phyloP scores from a whole-genome alignment of 2,113 vertebrate species.

The Saimiri boliviensis region DNA sequence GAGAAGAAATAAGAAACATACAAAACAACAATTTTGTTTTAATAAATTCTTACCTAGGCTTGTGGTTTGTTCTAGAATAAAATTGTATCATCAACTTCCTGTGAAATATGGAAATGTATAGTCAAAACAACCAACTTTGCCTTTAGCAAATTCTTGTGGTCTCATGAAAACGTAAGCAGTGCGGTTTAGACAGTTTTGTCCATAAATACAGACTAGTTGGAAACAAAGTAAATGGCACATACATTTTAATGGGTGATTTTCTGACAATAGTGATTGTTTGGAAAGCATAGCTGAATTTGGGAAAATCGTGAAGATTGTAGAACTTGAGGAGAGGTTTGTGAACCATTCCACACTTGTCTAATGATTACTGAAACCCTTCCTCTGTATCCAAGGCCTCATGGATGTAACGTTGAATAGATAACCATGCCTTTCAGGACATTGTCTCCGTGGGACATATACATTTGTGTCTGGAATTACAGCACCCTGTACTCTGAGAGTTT shows the following conservation, averaged over 20 bases:
- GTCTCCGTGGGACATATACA: background rate
- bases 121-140: constrained; percentile 57
- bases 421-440: background rate
- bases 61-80: constrained; percentile 33
- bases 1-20: constrained; percentile 47
- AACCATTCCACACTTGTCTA: background rate
- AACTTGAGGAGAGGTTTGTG: background rate
- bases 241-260: constrained; percentile 54
- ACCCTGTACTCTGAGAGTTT: background rate
- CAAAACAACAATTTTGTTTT: constrained; percentile 36
- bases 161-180: constrained; percentile 50
- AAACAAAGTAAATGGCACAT: constrained; percentile 54
- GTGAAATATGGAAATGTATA: constrained; percentile 46
- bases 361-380: background rate
- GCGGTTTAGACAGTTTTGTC: constrained; percentile 47
- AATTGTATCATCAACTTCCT: constrained; percentile 5
- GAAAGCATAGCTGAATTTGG: constrained; percentile 50
- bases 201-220: constrained; percentile 62
- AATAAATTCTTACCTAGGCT: constrained; percentile 49
- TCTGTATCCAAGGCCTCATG: background rate
- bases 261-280: constrained; percentile 28
- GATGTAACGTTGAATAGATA: background rate
- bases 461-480: background rate
- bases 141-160: constrained; percentile 53
- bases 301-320: constrained; percentile 5